Evolutionary conservation across 2,113 vertebrate genomes (phyloP), one percentile per base, ranked within the genome.

Genomic region (Xyliphius kryptos): DNA sequence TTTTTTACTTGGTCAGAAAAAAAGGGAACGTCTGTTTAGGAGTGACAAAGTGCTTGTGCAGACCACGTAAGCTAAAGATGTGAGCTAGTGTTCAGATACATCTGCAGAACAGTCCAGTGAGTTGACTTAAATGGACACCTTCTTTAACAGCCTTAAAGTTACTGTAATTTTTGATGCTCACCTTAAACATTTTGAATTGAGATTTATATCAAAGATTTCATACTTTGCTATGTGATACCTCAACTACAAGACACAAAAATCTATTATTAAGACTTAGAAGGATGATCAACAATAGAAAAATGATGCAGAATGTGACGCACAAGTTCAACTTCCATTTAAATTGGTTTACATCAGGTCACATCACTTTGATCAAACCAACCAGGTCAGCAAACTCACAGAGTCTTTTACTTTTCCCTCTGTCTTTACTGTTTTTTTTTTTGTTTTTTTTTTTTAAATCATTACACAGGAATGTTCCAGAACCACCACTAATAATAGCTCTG

Each of bases 401-500:
- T 49, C 43, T 54, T 62, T 43, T 26, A 47, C 43, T 66, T 69
- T 66, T 69, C 57, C 44, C 50, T 54, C 41, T 2, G 11, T 66
- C 63, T 77, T 68, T 69, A 69, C 65, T 69, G 70, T 75, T 32
- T 32, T 69, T 73, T 75, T n/a, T n/a, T n/a, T n/a, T n/a, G n/a
- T n/a, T n/a, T 75, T 32, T 32, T 69, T 73, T 75, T 74, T 48
- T 59, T 59, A 61, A 75, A 71, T 77, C 77, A 79, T 74, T 77
- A 71, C 67, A 50, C 44, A 69, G 70, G 79, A 79, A 78, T 79
- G 78, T 81, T 81, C 69, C 74, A 78, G 63, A 73, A 63, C 72
- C 77, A 70, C 62, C 40, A 77, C 75, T 82, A 76, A 78, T 80
- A 85, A 80, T 74, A 77, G 63, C 75, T 68, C 67, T 72, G 68